Percentiles rank a stretch among this genome's conserved stretches.
phyloP scores from a whole-genome alignment of 2,797 vertebrate species.

The Staurois parvus region DNA sequence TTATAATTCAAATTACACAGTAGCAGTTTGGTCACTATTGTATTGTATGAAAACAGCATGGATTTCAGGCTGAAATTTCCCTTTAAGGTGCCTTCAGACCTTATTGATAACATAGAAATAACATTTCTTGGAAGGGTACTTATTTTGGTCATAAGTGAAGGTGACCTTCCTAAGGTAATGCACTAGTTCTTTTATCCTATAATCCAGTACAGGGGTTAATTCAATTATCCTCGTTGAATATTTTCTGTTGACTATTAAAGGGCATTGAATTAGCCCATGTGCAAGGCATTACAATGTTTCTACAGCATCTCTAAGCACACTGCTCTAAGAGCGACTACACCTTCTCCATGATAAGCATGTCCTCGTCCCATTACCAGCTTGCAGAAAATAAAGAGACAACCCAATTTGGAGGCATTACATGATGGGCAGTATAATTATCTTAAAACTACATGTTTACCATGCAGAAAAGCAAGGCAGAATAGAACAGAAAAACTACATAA shows the following conservation, averaged over 20 bases:
- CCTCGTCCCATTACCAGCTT: slow-evolving; percentile 16
- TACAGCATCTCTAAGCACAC: not conserved
- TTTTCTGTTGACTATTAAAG: slow-evolving; percentile 24
- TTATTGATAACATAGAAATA: not conserved
- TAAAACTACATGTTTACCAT: slow-evolving; percentile 47
- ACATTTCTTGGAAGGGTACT: not conserved
- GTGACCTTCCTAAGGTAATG: slow-evolving; percentile 4
- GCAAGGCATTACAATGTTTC: slow-evolving; percentile 15
- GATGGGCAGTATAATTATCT: slow-evolving; percentile 50
- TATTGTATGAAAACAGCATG: not conserved
- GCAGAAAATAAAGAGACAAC: slow-evolving; percentile 15
- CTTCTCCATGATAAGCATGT: slow-evolving; percentile 14
- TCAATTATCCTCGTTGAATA: slow-evolving; percentile 5
- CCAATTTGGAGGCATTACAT: slow-evolving; percentile 47
- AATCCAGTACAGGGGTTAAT: not conserved
- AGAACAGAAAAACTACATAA: slow-evolving; percentile 43
- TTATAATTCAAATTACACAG: too few relatives aligned
- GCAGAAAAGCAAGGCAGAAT: slow-evolving; percentile 36
- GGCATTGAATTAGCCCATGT: slow-evolving; percentile 4
- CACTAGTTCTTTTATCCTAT: not conserved
- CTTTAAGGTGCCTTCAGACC: not conserved
- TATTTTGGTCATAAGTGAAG: slow-evolving; percentile 6
- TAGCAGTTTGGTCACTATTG: not conserved
- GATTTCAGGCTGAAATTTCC: not conserved
- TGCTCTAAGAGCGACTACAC: not conserved